These are phyloP conservation scores for Cephalopterus ornatus DNA, from an alignment of 2,113 vertebrate species.

Conservation along the genomic window DNA sequence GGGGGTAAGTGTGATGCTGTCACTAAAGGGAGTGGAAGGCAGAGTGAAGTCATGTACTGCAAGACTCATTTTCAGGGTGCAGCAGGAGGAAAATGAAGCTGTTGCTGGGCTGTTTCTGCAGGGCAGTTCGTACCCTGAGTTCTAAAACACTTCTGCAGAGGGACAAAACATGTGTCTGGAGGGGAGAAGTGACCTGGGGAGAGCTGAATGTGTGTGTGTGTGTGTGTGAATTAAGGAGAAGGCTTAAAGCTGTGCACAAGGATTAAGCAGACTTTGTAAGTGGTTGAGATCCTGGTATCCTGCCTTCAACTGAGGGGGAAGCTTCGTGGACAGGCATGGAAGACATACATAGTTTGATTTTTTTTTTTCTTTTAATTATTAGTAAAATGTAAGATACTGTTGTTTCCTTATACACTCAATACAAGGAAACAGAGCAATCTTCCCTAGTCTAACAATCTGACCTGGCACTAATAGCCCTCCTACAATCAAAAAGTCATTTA, in stretches of 20 bases:
- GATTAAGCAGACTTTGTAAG: not conserved
- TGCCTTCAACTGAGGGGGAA: not conserved
- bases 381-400: not conserved
- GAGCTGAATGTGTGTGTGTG: not conserved
- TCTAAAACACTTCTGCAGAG: not conserved
- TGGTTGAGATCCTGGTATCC: not conserved
- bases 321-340: not conserved
- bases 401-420: not conserved
- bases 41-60: not conserved
- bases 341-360: too few species aligned
- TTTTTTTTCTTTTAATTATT: too few species aligned
- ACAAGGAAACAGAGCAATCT: not conserved
- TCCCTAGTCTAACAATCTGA: not conserved
- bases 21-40: not conserved
- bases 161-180: not conserved
- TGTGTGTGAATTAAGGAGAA: not conserved
- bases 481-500: not conserved
- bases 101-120: not conserved
- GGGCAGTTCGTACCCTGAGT: not conserved
- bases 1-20: constrained; percentile 75
- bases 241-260: not conserved
- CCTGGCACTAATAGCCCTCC: not conserved
- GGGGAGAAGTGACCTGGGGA: not conserved
- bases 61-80: not conserved
- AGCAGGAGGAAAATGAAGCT: not conserved